A percentile compares a stretch with the other conserved stretches of the same genome.
Evolutionary conservation across 2,797 vertebrate genomes (phyloP).

Genomic region (Cynodonichthys magdalenae): DNA sequence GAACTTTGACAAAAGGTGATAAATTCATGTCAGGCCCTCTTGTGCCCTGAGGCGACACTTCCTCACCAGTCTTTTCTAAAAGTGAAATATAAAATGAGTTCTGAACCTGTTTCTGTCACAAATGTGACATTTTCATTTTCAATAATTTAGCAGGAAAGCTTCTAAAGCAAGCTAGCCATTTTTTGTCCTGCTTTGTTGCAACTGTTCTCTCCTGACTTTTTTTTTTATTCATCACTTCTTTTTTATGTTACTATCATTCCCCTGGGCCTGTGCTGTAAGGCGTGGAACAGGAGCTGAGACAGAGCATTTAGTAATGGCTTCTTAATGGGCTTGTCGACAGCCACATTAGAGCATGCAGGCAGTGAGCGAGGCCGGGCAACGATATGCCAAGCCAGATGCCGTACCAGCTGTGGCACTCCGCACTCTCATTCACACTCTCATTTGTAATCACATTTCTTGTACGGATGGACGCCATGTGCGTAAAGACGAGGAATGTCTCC

Average conservation of each 20-base stretch:
- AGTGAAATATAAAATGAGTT: constrained; percentile 28
- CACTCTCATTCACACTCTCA: constrained; percentile 74
- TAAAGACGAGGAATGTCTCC: constrained; percentile 55
- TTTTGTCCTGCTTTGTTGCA: background rate
- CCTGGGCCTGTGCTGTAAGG: constrained; percentile 72
- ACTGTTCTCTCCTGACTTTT: constrained; percentile 10
- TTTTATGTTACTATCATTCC: constrained; percentile 62
- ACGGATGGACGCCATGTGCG: constrained; percentile 69
- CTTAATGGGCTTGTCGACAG: constrained; percentile 86
- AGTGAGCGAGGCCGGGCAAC: constrained; percentile 72
- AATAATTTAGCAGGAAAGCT: constrained; percentile 23
- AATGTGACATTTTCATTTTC: constrained; percentile 11
- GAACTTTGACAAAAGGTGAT: constrained; percentile 30
- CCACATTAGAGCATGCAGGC: constrained; percentile 79
- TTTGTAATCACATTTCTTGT: constrained; percentile 86
- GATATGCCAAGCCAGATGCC: constrained; percentile 86
- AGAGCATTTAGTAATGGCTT: constrained; percentile 84
- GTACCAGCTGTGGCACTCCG: constrained; percentile 77
- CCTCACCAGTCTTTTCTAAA: constrained; percentile 29
- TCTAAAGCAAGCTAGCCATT: background rate
- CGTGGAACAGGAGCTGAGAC: constrained; percentile 78
- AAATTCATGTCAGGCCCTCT: constrained; percentile 30
- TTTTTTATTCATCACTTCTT: constrained; percentile 17
- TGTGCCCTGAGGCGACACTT: constrained; percentile 26
- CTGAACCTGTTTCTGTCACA: constrained; percentile 25